These are phyloP conservation scores for Lamellibrachia luymesi DNA, from an alignment of 1,140 invertebrate genomes.

Conservation along the genomic window DNA sequence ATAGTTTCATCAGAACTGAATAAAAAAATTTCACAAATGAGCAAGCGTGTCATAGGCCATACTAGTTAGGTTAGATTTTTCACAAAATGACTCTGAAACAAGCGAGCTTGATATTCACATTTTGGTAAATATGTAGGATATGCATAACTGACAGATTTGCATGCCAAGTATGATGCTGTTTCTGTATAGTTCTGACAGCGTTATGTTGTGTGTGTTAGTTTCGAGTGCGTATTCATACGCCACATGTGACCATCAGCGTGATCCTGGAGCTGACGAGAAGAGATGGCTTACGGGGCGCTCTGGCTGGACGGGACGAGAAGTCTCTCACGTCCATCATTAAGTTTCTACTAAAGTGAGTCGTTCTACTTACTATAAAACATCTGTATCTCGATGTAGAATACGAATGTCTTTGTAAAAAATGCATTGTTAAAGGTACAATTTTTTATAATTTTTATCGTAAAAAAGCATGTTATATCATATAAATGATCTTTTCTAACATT, in stretches of 20 bases:
- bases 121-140: neutral
- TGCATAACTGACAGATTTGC: neutral
- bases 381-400: no score
- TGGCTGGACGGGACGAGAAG: constrained; percentile 69
- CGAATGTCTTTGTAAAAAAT: no score
- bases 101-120: no score
- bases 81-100: no score
- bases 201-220: constrained; percentile 29
- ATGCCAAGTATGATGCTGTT: neutral
- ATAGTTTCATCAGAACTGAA: no score
- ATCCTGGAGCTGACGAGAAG: constrained; percentile 73
- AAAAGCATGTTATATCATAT: no score
- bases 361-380: no score
- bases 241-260: constrained; percentile 75
- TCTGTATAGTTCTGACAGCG: constrained; percentile 31
- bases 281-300: constrained; percentile 60
- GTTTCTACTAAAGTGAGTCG: constrained; percentile 64
- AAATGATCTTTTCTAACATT: no score
- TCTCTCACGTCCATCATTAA: constrained; percentile 68
- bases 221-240: constrained; percentile 61
- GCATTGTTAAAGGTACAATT: neutral
- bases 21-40: no score
- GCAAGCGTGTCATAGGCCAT: no score
- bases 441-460: no score
- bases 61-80: no score